phyloP scores from a whole-genome alignment of 2,888 invertebrate species.

The Hirtodrosophila duncani region DNA sequence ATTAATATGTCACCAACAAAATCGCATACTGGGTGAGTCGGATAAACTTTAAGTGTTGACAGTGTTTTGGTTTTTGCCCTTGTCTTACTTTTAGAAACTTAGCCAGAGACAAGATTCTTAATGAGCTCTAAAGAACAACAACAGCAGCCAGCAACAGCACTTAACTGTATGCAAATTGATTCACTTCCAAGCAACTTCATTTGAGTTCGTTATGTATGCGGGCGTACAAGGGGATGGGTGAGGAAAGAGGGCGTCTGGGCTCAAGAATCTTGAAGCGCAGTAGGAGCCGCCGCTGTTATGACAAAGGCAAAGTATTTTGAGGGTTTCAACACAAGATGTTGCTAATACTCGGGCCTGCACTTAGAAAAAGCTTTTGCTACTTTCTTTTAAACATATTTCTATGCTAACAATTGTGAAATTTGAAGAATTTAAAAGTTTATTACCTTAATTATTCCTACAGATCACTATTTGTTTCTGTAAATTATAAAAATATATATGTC shows the following conservation, averaged over 20 bases:
- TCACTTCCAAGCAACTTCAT: conserved; percentile 56
- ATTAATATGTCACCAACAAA: no score
- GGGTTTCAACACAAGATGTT: conserved; percentile 19
- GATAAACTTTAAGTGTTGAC: background rate
- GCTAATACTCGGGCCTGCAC: background rate
- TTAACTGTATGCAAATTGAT: conserved; percentile 60
- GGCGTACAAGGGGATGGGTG: no score
- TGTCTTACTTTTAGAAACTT: conserved; percentile 19
- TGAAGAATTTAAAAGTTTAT: no score
- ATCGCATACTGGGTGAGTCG: background rate
- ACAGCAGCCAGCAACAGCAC: conserved; percentile 24
- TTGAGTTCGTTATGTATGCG: conserved; percentile 67
- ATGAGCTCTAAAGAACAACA: conserved; percentile 44
- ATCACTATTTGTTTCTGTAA: no score
- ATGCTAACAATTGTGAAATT: no score
- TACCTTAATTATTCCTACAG: no score
- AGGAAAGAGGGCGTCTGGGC: no score
- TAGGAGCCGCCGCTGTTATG: conserved; percentile 35
- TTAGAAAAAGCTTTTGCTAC: no score
- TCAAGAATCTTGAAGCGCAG: conserved; percentile 14
- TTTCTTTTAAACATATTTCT: no score
- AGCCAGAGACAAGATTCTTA: conserved; percentile 39
- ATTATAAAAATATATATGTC: no score
- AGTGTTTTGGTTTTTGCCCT: conserved; percentile 1
- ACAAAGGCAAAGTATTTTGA: conserved; percentile 32